Conservation (phyloP, 1,140 invertebrate species). For the Bombus huntii region DNA sequence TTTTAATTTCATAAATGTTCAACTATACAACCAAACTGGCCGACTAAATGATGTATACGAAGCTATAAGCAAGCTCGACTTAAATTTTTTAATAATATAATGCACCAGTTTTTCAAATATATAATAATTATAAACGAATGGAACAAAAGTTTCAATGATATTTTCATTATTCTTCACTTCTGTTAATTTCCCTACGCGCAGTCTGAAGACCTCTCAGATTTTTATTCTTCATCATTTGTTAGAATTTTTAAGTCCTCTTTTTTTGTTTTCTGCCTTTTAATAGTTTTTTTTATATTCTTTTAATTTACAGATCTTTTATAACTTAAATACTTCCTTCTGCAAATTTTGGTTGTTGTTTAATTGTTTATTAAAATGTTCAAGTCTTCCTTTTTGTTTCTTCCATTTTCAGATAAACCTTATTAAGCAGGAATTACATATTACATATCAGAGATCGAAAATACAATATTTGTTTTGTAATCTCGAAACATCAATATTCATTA, state of each 20-base stretch:
- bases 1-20: background rate
- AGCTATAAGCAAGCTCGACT: background rate
- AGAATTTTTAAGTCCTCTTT: too few relatives aligned
- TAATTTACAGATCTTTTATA: background rate
- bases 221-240: background rate
- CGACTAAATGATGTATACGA: too few relatives aligned
- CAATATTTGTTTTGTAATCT: background rate
- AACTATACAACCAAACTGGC: background rate
- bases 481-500: background rate
- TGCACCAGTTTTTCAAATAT: background rate
- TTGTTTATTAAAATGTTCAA: background rate
- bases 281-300: background rate
- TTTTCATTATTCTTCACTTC: background rate
- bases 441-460: background rate
- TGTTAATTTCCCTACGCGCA: too few relatives aligned
- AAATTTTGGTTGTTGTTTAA: background rate
- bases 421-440: too few relatives aligned
- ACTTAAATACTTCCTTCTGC: background rate
- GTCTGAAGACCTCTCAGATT: too few relatives aligned
- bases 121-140: background rate
- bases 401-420: background rate
- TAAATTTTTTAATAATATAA: background rate
- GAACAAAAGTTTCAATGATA: background rate
- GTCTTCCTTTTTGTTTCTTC: background rate
- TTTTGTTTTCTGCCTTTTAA: too few relatives aligned